Evolutionary conservation across 2,113 vertebrate species (phyloP), one percentile per base, ranked within the genome.

Genomic region (Vombatus ursinus): DNA sequence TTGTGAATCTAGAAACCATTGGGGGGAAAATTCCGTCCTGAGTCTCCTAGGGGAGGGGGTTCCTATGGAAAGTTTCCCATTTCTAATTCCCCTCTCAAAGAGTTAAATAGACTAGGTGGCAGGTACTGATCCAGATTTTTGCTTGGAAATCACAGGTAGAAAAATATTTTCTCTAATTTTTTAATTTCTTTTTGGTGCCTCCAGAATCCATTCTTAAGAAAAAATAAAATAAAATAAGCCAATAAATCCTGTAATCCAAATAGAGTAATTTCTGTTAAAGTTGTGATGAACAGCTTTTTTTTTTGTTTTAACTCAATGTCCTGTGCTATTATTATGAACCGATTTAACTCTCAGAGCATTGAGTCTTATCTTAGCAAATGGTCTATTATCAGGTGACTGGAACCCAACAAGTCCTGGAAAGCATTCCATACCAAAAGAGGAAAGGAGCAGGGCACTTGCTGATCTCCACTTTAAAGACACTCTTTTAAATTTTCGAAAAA

Each of bases 341-440:
- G 97, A 95, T 89, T 94, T 96, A 93, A 90, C 95, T 98, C 89
- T 94, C 37, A 51, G 92, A 50, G 84, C 94, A 89, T 90, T 92
- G 61, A 51, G 25, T 51, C 95, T 98, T 98, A 98, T 97, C 98
- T 52, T 97, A 48, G 68, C 91, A 96, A 97, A 98, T 97, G 96
- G 90, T 92, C 96, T 52, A 48, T 97, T 98, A 97, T 98, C 98
- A 97, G 97, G 96, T 23, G 92, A 95, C 96, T 95, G 94, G 95
- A 95, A 97, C 95, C 94, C 91, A 96, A 24, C 54, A 90, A 98
- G 96, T 97, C 96, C 97, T 96, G 96, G 95, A 98, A 94, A 92
- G 96, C 98, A 98, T 99, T 98, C 98, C 98, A 99, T 99, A 99
- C 98, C 99, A 98, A 98, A 99, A 98, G 97, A 96, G 97, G 98